phyloP scores from a whole-genome alignment of 2,888 invertebrate genomes.

The Habroteleia sp. region DNA sequence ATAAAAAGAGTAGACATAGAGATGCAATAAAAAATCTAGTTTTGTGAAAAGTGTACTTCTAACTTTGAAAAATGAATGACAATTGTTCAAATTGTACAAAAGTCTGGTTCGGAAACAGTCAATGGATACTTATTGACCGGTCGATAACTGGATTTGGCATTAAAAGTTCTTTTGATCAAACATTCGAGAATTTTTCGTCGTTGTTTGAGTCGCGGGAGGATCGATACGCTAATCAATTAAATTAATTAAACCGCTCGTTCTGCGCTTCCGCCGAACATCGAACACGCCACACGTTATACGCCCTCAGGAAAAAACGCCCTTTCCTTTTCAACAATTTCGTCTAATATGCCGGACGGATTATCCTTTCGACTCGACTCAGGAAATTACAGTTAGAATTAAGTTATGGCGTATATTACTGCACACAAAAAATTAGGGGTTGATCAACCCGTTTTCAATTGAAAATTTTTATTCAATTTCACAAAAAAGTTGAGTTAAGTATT shows the following conservation, averaged over 20 bases:
- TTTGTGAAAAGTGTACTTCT: no score
- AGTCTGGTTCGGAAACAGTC: constrained; percentile 6
- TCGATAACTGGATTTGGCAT: constrained; percentile 16
- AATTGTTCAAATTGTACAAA: constrained; percentile 5
- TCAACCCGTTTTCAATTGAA: no score
- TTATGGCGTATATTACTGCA: constrained; percentile 15
- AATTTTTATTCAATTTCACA: no score
- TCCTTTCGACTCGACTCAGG: constrained; percentile 36
- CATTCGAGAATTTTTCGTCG: constrained; percentile 10
- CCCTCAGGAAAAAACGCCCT: constrained; percentile 42
- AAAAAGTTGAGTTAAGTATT: no score
- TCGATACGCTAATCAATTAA: constrained; percentile 55
- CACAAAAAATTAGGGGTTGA: no score
- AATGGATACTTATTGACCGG: not conserved
- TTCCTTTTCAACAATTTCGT: constrained; percentile 45
- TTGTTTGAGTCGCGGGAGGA: constrained; percentile 19
- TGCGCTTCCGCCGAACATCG: constrained; percentile 31
- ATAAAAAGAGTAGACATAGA: no score
- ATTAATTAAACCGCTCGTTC: constrained; percentile 52
- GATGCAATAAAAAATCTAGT: no score
- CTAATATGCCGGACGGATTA: constrained; percentile 36
- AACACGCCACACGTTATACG: constrained; percentile 17
- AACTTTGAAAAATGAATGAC: not conserved
- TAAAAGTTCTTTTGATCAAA: constrained; percentile 37
- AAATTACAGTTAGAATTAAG: constrained; percentile 44